A percentile compares a stretch with the other conserved stretches of the same genome.
phyloP scores from a whole-genome alignment of 2,888 invertebrate genomes.

The Brenthis ino region DNA sequence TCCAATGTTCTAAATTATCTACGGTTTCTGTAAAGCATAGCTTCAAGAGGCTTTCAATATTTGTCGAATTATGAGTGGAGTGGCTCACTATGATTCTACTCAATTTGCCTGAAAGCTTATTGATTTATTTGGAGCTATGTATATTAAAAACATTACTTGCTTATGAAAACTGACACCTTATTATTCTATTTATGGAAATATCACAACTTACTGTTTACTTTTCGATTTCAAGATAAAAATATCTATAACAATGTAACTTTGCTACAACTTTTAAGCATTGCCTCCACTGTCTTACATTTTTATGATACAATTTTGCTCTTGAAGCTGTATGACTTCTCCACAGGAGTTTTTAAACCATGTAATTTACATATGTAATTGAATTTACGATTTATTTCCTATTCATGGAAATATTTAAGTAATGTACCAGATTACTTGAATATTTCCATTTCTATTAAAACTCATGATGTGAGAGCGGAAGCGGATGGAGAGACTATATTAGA shows the following conservation, averaged over 20 bases:
- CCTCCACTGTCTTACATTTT: too few relatives aligned
- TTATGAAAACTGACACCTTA: not conserved
- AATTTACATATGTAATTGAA: constrained; percentile 19
- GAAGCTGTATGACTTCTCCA: not conserved
- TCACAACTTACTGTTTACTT: not conserved
- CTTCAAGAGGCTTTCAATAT: constrained; percentile 24
- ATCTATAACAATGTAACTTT: not conserved
- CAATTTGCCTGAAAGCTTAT: constrained; percentile 27
- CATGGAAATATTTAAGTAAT: too few relatives aligned
- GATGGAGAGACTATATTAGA: too few relatives aligned
- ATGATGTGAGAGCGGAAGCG: too few relatives aligned
- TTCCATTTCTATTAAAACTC: not conserved
- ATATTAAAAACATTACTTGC: not conserved
- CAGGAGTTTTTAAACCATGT: not conserved
- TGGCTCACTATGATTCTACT: constrained; percentile 20
- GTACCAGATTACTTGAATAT: not conserved
- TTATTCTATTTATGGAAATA: not conserved
- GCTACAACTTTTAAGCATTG: too few relatives aligned
- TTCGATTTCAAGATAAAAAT: not conserved
- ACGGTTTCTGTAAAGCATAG: constrained; percentile 22
- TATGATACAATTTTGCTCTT: not conserved
- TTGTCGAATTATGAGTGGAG: constrained; percentile 21
- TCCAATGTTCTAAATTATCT: constrained; percentile 16
- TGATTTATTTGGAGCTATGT: constrained; percentile 13
- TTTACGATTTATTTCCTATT: not conserved